Conservation (phyloP, 2,888 invertebrate species). For the Leptinotarsa juncta region DNA sequence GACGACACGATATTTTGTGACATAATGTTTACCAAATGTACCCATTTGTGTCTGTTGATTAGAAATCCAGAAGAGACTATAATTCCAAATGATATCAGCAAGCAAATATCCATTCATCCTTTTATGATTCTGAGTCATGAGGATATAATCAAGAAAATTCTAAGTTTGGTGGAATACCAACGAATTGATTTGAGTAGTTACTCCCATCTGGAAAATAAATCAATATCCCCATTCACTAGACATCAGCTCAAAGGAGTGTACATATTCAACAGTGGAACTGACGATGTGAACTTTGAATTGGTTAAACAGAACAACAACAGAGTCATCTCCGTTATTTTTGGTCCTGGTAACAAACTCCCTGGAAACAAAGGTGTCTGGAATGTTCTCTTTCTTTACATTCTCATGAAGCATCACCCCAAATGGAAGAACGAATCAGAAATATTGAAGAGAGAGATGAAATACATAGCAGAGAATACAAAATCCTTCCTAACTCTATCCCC, state of each 20-base stretch:
- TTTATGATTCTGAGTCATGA: constrained; percentile 12
- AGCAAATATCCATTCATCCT: constrained; percentile 13
- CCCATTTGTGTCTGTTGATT: not conserved
- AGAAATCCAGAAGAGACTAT: not conserved
- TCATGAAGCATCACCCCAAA: constrained; percentile 13
- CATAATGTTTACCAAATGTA: constrained; percentile 14
- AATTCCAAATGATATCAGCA: constrained; percentile 15
- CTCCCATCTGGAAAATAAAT: not conserved
- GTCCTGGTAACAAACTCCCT: not conserved
- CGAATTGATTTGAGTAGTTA: constrained; percentile 4
- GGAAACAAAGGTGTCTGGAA: constrained; percentile 23
- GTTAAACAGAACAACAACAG: constrained; percentile 16
- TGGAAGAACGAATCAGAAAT: constrained; percentile 8
- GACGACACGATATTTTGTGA: constrained; percentile 11
- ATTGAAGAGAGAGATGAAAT: constrained; percentile 13
- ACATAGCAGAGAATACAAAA: not conserved
- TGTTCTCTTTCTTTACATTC: constrained; percentile 6
- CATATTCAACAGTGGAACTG: constrained; percentile 10
- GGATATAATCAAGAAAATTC: constrained; percentile 15
- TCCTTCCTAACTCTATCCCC: constrained; percentile 15
- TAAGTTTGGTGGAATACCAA: constrained; percentile 13
- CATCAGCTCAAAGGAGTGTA: not conserved
- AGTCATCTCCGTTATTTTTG: constrained; percentile 12
- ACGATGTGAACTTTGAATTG: constrained; percentile 3
- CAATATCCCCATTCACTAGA: constrained; percentile 12